Evolutionary conservation across 1,140 invertebrate genomes (phyloP).

Genomic region (Parasteatoda tepidariorum): DNA sequence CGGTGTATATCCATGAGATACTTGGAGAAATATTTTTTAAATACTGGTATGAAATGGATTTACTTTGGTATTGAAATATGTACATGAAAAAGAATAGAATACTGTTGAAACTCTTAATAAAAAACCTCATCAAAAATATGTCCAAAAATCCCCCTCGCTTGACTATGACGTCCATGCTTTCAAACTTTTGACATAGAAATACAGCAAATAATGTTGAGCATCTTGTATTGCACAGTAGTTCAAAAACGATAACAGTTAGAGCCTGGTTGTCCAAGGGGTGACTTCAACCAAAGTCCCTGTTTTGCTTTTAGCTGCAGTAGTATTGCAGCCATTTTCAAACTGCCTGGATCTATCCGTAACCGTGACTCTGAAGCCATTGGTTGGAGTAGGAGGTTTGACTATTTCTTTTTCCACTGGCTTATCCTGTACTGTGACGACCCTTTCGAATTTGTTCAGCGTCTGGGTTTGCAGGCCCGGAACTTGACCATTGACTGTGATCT

Average conservation of each 20-base stretch:
- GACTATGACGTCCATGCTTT: too few relatives aligned
- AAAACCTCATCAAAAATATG: too few relatives aligned
- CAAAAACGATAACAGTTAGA: not conserved
- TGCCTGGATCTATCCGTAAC: not conserved
- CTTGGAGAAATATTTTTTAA: too few relatives aligned
- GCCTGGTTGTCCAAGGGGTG: conserved; percentile 47
- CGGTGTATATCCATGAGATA: too few relatives aligned
- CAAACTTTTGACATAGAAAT: too few relatives aligned
- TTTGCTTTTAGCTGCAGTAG: not conserved
- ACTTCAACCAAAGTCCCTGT: conserved; percentile 32
- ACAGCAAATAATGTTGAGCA: too few relatives aligned
- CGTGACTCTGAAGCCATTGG: conserved; percentile 11
- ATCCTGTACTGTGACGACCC: not conserved
- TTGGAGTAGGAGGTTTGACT: not conserved
- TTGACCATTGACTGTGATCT: conserved; percentile 45
- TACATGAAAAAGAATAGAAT: too few relatives aligned
- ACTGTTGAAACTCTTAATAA: too few relatives aligned
- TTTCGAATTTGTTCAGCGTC: not conserved
- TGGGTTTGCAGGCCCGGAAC: conserved; percentile 18
- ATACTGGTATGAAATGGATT: too few relatives aligned
- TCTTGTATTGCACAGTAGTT: not conserved
- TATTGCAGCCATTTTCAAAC: not conserved
- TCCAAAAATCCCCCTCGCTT: too few relatives aligned
- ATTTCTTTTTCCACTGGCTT: conserved; percentile 2
- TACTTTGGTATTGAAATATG: too few relatives aligned